Base-by-base conservation (phyloP, 2,888 invertebrate genomes). In the Synergus itoensis region DNA sequence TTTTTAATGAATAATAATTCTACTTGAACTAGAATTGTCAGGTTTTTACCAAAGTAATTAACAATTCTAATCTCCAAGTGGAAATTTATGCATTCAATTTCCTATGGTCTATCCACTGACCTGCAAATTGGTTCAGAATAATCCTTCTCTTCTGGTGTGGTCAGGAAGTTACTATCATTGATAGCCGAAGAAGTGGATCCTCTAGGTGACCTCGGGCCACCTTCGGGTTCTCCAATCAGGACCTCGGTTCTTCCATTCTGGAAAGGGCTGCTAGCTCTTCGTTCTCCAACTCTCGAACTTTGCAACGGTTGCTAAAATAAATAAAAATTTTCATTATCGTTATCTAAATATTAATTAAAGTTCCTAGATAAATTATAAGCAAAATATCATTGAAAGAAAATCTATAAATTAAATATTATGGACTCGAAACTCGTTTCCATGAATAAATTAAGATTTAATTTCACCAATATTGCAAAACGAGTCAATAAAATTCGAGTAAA, bases 241-340 rank as follows among this genome's bases (percentile, higher is more conserved):
- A 96, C 94, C 92, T 96, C 96, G 88, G 95, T 95, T 85, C 96
- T 93, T 76, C 96, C 96, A 95, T 96, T 96, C 89, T 94, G 93
- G 91, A 94, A 94, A 64, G 94, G 94, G 86, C 94, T 94, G 84
- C 94, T 94, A 48, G 94, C 92, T 83, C 94, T 92, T 79, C 91
- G 89, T 83, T 92, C 92, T 18, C 86, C 87, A 80, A 86, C 92
- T 85, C 90, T 87, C 84, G 93, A 93, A 92, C 92, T 92, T 73
- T 81, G 84, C 53, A 86, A 84, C 79, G 87, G 87, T 81, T 87
- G 88, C 88, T 89, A 83, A 48, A 83, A 83, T 14, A 53, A 40
- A 53, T 36, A 28, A 21, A 16, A 53, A 45, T 53, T 73, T 14
- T 21, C 12, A 69, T 11, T 21, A 36, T 48, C 48, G 12, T 36